These are phyloP conservation scores for Serinus canaria DNA, from an alignment of 2,113 vertebrate genomes.

Conservation along the genomic window DNA sequence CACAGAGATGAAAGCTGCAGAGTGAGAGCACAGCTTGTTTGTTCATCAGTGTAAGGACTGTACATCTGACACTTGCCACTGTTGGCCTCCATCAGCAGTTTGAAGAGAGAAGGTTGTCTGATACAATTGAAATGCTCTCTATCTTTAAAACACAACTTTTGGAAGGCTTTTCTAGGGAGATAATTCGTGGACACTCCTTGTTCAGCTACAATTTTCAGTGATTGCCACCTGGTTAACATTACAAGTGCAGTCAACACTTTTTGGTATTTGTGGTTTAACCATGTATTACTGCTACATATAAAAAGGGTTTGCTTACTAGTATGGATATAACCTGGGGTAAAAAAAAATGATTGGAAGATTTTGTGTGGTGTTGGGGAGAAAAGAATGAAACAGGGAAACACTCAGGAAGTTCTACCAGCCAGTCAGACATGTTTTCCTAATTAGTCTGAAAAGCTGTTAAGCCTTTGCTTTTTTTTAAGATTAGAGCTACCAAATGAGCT, in stretches of 20 bases:
- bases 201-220: background rate
- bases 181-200: background rate
- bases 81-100: background rate
- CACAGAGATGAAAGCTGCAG: background rate
- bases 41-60: background rate
- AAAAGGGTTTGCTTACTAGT: background rate
- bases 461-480: background rate
- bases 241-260: background rate
- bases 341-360: background rate
- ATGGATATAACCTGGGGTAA: background rate
- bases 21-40: background rate
- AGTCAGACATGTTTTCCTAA: background rate
- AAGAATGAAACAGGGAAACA: background rate
- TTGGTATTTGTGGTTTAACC: background rate
- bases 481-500: background rate
- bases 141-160: background rate
- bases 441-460: constrained; percentile 27
- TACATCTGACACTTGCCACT: background rate
- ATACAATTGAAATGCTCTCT: constrained; percentile 11
- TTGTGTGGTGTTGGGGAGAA: background rate
- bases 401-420: background rate
- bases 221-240: background rate
- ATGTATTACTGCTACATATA: background rate
- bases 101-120: background rate
- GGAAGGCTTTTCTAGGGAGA: background rate